Evolutionary conservation across 1,140 invertebrate genomes (phyloP), one percentile per base, ranked within the genome.

Genomic region (Lepidurus couesii): DNA sequence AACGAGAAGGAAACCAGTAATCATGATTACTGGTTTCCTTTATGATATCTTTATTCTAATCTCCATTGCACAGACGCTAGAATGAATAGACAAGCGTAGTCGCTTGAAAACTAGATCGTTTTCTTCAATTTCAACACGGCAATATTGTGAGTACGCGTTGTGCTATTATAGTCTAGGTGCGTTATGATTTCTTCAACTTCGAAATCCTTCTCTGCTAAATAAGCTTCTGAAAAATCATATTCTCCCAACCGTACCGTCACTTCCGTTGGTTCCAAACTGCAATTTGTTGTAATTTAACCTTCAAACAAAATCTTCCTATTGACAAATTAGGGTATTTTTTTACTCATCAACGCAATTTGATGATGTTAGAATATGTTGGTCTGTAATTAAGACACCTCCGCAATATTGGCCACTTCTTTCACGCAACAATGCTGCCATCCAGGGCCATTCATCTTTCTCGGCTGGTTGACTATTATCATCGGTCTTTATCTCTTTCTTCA

Each of bases 351-450:
- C 84, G 81, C 93, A 95, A 84, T 95, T 93, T 3, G 92, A 0
- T 21, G 93, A 93, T 1, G 92, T 94, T 0, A 94, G 86, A 2
- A 95, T 87, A 82, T 93, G 92, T 77, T 88, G 86, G 82, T 93
- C 91, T 0, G 92, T 92, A 79, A 95, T 91, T 4, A 95, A 86
- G 0, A 89, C 90, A 1, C 92, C 93, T 0, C 93, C 93, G 82
- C 93, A 95, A 85, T 89, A 16, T 78, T n/a, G n/a, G n/a, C n/a
- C n/a, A n/a, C n/a, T 73, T 65, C 47, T 9, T 73, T 86, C 82
- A 0, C 88, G 86, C 2, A 91, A 86, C 34, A 93, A 82, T 2
- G 91, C 91, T 0, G 88, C 92, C 88, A 94, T 92, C 93, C 93
- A 95, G 1, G 92, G 93, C 92, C 92, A 94, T 81, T 91, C 90